A percentile compares a stretch with the other conserved stretches of the same genome.
Evolutionary conservation across 2,113 vertebrate genomes (phyloP).

Genomic region (Hydrolagus affinis): DNA sequence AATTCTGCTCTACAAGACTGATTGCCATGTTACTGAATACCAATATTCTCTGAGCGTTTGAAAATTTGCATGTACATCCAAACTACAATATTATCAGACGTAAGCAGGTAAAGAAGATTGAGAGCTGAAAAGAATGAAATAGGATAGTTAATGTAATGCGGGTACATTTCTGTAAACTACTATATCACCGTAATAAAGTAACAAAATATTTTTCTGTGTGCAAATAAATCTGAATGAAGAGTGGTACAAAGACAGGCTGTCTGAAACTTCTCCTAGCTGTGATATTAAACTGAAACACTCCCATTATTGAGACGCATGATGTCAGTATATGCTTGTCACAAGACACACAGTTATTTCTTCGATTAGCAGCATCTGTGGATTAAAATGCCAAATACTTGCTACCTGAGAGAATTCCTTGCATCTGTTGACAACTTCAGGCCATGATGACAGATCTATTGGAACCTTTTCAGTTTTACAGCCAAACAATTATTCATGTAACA

Average conservation of each 20-base stretch:
- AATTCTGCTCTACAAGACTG: background rate
- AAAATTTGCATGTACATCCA: background rate
- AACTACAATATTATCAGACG: background rate
- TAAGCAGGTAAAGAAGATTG: background rate
- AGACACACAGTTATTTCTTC: too few relatives aligned
- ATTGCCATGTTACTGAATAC: background rate
- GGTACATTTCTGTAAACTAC: background rate
- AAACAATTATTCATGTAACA: too few relatives aligned
- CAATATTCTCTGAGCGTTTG: background rate
- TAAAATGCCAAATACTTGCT: too few relatives aligned
- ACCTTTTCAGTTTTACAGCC: too few relatives aligned
- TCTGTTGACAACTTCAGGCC: too few relatives aligned
- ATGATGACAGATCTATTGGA: too few relatives aligned
- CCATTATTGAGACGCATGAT: background rate
- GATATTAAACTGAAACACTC: background rate
- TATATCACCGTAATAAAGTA: background rate
- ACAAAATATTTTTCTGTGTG: background rate
- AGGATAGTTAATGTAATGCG: background rate
- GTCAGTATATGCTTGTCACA: too few relatives aligned
- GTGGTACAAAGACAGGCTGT: background rate
- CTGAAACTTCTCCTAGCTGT: background rate
- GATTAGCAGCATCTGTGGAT: too few relatives aligned
- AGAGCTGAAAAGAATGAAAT: background rate
- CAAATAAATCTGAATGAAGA: conserved; percentile 5
- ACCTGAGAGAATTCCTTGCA: too few relatives aligned